Base-by-base conservation (phyloP, 2,888 invertebrate species). In the Zygaena filipendulae region DNA sequence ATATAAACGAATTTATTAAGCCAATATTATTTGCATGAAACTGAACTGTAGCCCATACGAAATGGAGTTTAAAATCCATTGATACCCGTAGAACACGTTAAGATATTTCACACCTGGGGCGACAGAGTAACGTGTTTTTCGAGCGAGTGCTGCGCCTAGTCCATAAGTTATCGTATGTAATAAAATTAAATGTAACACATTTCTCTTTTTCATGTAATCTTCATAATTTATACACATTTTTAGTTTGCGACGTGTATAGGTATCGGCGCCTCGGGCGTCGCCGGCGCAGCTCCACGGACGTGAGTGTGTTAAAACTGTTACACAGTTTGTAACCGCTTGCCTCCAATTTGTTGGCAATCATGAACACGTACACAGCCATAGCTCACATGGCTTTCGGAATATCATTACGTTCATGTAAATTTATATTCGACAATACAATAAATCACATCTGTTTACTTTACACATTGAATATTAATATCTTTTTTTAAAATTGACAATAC, bases 181-280 rank as follows among this genome's bases (percentile, higher is more conserved):
- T 77, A 79, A 79, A 77, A 77, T 79, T 75, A 77, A 79, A 77
- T 79, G 75, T 75, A 75, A 69, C 75, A 75, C 74, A 75, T 79
- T 77, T 75, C 71, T 77, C 75, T 72, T 77, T 77, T 74, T 71
- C 75, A 67, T 68, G 66, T 75, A 74, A 77, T 77, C 74, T 77
- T 74, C 61, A 74, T 75, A 74, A 75, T 74, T 75, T 77, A 77
- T 74, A 67, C 60, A 66, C 61, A 71, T 72, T 77, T 77, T 77
- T 70, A 72, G 72, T 66, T 67, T 42, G 69, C 68, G 63, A 63
- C 62, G 62, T 16, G 16, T 16, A 16, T 16, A n/a, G 60, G 61
- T 59, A 60, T 60, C 57, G 66, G 59, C 63, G 66, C 68, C 68
- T n/a, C 40, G 58, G 32, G 59, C 66, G 58, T 49, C 48, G n/a